Conservation (phyloP, 2,888 invertebrate species). For the Drosophila kokeensis region DNA sequence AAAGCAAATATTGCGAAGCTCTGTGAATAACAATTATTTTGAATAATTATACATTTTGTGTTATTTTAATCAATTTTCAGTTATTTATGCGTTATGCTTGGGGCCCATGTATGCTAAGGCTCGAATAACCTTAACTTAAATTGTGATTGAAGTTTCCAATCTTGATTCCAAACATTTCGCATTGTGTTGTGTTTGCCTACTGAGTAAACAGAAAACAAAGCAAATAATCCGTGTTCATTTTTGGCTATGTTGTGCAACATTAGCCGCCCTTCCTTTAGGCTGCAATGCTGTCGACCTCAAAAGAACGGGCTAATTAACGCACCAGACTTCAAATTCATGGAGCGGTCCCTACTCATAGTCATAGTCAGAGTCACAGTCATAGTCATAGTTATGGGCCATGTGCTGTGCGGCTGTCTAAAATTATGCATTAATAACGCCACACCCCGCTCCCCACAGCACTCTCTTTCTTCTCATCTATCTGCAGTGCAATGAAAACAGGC, state of each 20-base stretch:
- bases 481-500: slow-evolving; percentile 38
- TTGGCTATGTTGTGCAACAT: background rate
- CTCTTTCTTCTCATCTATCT: background rate
- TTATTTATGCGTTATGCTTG: background rate
- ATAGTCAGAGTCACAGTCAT: background rate
- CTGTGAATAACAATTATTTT: background rate
- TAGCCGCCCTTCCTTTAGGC: background rate
- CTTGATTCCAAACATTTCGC: background rate
- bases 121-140: too few species aligned
- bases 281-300: slow-evolving; percentile 23
- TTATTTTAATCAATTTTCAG: background rate
- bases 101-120: background rate
- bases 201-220: background rate
- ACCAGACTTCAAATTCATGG: slow-evolving; percentile 23
- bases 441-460: background rate
- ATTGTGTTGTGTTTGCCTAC: background rate
- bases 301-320: slow-evolving; percentile 64
- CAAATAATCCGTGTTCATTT: background rate
- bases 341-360: background rate
- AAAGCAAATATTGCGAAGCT: too few species aligned
- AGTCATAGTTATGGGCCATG: slow-evolving; percentile 8
- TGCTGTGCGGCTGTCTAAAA: slow-evolving; percentile 40
- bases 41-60: too few species aligned
- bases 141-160: background rate
- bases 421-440: slow-evolving; percentile 70